These are phyloP conservation scores for Dermolepida albohirtum DNA, from an alignment of 2,888 invertebrate genomes.

Conservation along the genomic window DNA sequence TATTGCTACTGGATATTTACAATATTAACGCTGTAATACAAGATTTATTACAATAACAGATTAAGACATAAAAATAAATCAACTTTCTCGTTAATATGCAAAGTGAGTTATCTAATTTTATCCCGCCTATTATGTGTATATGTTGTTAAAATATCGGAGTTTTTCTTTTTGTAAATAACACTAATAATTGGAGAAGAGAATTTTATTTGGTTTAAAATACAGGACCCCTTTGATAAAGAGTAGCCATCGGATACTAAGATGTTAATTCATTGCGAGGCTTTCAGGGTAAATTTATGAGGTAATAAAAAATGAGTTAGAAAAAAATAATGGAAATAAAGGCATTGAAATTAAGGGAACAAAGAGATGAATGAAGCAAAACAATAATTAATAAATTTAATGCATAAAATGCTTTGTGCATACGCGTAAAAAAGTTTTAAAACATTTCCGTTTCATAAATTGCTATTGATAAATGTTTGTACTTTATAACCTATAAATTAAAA, in stretches of 20 bases:
- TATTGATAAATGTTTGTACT: too few relatives aligned
- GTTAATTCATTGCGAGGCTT: slow-evolving; percentile 28
- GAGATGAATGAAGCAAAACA: slow-evolving; percentile 5
- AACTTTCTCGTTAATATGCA: slow-evolving; percentile 36
- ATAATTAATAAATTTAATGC: neutral
- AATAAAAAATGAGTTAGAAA: slow-evolving; percentile 18
- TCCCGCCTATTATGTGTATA: slow-evolving; percentile 32
- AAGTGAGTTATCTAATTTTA: slow-evolving; percentile 33
- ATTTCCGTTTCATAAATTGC: too few relatives aligned
- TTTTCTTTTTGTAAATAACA: slow-evolving; percentile 18
- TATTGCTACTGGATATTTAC: slow-evolving; percentile 15
- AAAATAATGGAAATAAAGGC: slow-evolving; percentile 27
- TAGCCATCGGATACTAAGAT: slow-evolving; percentile 17
- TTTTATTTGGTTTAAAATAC: slow-evolving; percentile 25
- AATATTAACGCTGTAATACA: slow-evolving; percentile 8
- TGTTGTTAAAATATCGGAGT: slow-evolving; percentile 27
- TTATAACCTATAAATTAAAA: too few relatives aligned
- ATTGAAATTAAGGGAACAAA: slow-evolving; percentile 17
- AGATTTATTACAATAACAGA: slow-evolving; percentile 35
- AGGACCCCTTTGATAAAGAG: slow-evolving; percentile 11
- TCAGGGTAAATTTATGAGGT: slow-evolving; percentile 22
- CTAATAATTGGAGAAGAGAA: slow-evolving; percentile 28
- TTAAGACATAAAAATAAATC: slow-evolving; percentile 37
- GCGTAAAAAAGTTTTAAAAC: too few relatives aligned
- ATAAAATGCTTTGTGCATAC: too few relatives aligned